Percentiles rank a stretch among this genome's conserved stretches.
These are phyloP conservation scores for Theretra japonica DNA, from an alignment of 2,888 invertebrate species.

Conservation along the genomic window DNA sequence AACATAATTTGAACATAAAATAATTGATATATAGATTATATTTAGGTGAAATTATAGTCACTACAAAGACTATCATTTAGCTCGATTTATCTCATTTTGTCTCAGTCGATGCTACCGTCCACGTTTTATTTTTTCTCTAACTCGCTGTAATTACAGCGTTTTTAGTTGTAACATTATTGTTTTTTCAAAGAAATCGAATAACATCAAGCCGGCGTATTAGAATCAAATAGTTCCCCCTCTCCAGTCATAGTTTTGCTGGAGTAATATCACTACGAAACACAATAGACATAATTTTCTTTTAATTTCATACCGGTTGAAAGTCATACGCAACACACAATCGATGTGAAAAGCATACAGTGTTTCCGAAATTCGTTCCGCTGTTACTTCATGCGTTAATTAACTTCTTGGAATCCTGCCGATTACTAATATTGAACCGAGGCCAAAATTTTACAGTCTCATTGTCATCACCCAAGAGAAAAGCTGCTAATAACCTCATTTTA, in stretches of 20 bases:
- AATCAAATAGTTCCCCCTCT: background rate
- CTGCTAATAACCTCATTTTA: background rate
- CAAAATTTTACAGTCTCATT: background rate
- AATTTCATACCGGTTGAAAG: background rate
- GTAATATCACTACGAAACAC: background rate
- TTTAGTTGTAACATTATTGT: no score
- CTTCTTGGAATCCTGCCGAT: conserved; percentile 6
- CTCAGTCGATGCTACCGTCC: no score
- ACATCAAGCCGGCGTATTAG: background rate
- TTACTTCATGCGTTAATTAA: conserved; percentile 15
- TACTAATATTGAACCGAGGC: conserved; percentile 14
- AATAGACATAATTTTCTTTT: background rate
- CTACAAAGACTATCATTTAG: no score
- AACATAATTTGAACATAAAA: no score
- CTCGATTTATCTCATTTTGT: no score
- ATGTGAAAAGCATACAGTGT: background rate
- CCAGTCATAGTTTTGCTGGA: background rate
- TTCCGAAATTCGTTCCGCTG: background rate
- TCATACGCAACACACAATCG: background rate
- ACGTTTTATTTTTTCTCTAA: no score
- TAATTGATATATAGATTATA: no score
- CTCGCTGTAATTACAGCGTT: no score
- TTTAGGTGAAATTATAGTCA: no score
- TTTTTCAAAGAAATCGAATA: no score
- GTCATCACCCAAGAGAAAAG: background rate